A percentile compares a stretch with the other conserved stretches of the same genome.
phyloP scores from a whole-genome alignment of 2,113 vertebrate genomes.

The Microcebus ravelobensis region DNA sequence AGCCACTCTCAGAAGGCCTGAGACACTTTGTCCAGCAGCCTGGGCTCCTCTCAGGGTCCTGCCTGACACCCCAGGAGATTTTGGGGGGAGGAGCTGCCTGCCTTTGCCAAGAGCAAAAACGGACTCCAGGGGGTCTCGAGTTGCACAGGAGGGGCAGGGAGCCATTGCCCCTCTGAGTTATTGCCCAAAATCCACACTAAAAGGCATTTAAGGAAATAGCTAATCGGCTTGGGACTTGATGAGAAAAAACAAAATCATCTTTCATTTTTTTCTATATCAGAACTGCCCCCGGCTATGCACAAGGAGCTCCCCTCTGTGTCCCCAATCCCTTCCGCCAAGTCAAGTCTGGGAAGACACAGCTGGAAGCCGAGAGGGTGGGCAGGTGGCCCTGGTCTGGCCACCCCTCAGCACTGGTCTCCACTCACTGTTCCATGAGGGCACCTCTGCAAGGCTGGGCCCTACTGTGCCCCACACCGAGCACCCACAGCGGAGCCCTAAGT shows the following conservation, averaged over 20 bases:
- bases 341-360: neutral
- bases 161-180: neutral
- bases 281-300: neutral
- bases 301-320: neutral
- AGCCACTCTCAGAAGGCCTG: neutral
- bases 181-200: neutral
- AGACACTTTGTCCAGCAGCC: neutral
- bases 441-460: too few relatives aligned
- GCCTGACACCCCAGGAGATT: neutral
- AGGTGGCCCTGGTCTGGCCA: too few relatives aligned
- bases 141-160: neutral
- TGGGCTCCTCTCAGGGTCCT: fast-evolving
- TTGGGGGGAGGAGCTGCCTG: neutral
- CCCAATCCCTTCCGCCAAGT: neutral
- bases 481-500: fast-evolving
- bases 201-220: neutral
- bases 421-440: neutral
- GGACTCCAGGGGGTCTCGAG: neutral
- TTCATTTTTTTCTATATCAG: neutral
- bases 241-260: neutral
- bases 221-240: neutral
- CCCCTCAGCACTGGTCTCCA: neutral
- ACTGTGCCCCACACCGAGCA: fast-evolving
- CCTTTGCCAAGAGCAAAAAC: neutral
- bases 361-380: fast-evolving